These are phyloP conservation scores for Toxotes jaculatrix DNA, from an alignment of 2,113 vertebrate genomes.

Conservation along the genomic window DNA sequence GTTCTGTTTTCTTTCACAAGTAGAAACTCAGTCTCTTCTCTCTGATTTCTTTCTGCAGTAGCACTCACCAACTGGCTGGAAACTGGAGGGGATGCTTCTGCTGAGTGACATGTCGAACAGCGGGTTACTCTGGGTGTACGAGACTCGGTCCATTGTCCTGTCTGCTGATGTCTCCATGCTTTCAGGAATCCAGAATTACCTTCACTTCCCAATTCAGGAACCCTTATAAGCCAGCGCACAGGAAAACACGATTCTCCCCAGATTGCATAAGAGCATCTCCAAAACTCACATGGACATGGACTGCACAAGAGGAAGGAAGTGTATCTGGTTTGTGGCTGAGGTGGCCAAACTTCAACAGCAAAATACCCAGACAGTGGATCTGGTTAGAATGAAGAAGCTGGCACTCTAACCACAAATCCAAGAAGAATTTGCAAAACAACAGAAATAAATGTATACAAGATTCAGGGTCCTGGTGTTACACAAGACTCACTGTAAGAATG, in stretches of 20 bases:
- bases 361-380: background rate
- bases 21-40: too few species aligned
- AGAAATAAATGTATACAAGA: background rate
- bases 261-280: slow-evolving; percentile 37
- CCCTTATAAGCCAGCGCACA: slow-evolving; percentile 21
- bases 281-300: background rate
- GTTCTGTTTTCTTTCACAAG: too few species aligned
- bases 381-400: slow-evolving; percentile 38
- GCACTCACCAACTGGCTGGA: slow-evolving; percentile 67
- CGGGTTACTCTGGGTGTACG: slow-evolving; percentile 62
- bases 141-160: accelerated
- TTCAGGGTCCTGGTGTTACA: too few species aligned
- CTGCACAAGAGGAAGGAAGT: slow-evolving; percentile 29
- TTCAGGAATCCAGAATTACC: background rate
- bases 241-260: background rate
- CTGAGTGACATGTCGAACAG: slow-evolving; percentile 68
- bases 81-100: slow-evolving; percentile 39
- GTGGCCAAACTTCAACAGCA: slow-evolving; percentile 3
- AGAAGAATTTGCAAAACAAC: slow-evolving; percentile 28
- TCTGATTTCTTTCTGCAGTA: background rate
- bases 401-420: background rate
- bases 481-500: too few species aligned
- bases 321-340: slow-evolving; percentile 32
- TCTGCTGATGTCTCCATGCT: slow-evolving; percentile 53
- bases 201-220: background rate